Evolutionary conservation across 2,797 vertebrate genomes (phyloP), one percentile per base, ranked within the genome.

Genomic region (Tokudaia tokunoshimensis): DNA sequence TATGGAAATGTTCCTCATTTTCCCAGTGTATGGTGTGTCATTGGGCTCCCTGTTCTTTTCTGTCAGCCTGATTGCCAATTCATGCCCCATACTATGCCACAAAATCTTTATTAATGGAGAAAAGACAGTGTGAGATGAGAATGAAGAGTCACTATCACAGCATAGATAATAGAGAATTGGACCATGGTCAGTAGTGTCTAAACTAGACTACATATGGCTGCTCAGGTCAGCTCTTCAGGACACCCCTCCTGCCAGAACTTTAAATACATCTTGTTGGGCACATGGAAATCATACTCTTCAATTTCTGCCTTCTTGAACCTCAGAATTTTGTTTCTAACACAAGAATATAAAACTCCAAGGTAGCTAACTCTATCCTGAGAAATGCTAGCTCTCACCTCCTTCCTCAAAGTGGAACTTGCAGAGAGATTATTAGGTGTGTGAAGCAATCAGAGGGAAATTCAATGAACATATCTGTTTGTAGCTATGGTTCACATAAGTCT

Each of bases 1-100:
- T 95, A 84, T 78, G 91, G 13, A 87, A 90, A 92, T 41, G 37
- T 61, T 67, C 72, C 20, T 65, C 22, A 3, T 85, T 92, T 85
- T 26, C 29, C 52, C 10, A 75, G 11, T 55, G 1, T 92, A 11
- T 52, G 2, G 9, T 61, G 0, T 63, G 55, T 85, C 55, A 57
- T 78, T 89, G 70, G 52, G 8, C 1, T 78, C 52, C 61, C 6
- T 90, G 29, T 81, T 41, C 44, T 31, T 20, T 90, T 65, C n/a
- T 80, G 2, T 67, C 76, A 34, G 17, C 29, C 22, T 59, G 20
- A 41, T 90, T 61, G 31, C 11, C 24, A 90, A 19, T 65, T 61
- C 29, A 2, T 78, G 1, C 61, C 24, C 24, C 70, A 67, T 88
- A 29, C 50, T 12, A 26, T 26, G 61, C 29, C 31, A 29, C 10